phyloP scores from a whole-genome alignment of 1,140 invertebrate genomes.

The Leptopilina boulardi region DNA sequence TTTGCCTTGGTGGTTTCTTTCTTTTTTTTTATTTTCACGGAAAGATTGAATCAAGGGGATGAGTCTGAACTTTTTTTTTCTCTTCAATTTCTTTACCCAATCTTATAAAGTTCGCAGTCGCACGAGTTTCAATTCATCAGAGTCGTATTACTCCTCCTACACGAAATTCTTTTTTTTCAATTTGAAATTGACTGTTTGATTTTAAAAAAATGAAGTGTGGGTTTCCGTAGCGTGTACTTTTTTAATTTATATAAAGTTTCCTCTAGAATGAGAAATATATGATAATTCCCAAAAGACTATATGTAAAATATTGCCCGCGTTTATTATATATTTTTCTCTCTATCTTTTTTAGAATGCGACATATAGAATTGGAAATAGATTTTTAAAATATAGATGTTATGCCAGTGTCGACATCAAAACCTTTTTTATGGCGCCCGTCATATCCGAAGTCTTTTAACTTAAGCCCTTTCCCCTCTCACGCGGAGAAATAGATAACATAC shows the following conservation, averaged over 20 bases:
- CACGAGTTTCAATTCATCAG: slow-evolving; percentile 14
- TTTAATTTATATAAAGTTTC: slow-evolving; percentile 21
- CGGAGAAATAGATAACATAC: slow-evolving; percentile 16
- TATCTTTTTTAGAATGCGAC: neutral
- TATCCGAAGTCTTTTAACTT: slow-evolving; percentile 21
- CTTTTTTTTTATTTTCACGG: neutral
- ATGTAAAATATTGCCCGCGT: neutral
- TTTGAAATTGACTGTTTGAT: neutral
- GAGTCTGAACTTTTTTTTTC: neutral
- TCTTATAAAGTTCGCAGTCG: slow-evolving; percentile 7
- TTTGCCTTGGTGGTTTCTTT: neutral
- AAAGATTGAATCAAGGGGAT: neutral
- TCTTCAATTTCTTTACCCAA: slow-evolving; percentile 12
- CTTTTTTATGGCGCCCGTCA: slow-evolving; percentile 23
- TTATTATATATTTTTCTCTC: neutral
- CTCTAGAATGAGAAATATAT: slow-evolving; percentile 2
- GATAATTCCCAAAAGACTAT: neutral
- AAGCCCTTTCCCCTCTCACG: neutral
- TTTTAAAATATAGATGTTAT: slow-evolving; percentile 7
- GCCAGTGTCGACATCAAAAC: neutral
- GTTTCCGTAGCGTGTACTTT: neutral
- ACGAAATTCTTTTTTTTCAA: neutral
- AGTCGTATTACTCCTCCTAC: slow-evolving; percentile 17
- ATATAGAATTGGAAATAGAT: slow-evolving; percentile 25
- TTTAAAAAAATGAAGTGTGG: slow-evolving; percentile 8